These are phyloP conservation scores for Stigmatopora argus DNA, from an alignment of 2,113 vertebrate genomes.

Conservation along the genomic window DNA sequence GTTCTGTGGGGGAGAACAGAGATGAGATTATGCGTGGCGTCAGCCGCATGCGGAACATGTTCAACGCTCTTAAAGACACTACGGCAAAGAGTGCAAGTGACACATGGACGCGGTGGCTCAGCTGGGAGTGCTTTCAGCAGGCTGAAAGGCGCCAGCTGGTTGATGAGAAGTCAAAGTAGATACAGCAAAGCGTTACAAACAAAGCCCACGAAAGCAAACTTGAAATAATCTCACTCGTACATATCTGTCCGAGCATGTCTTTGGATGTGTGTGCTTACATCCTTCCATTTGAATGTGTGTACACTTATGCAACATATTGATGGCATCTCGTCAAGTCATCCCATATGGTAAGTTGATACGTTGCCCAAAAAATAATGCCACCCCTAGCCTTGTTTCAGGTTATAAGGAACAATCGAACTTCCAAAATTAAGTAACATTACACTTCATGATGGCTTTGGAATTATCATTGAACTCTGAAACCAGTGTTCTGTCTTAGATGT, in stretches of 20 bases:
- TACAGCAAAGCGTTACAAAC: conserved; percentile 21
- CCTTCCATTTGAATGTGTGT: conserved; percentile 17
- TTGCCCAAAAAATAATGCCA: conserved; percentile 33
- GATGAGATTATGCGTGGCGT: conserved; percentile 4
- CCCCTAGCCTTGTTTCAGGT: conserved; percentile 56
- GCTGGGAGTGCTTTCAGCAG: conserved; percentile 27
- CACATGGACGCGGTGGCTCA: conserved; percentile 27
- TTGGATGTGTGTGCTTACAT: conserved; percentile 7
- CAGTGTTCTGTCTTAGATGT: conserved; percentile 6
- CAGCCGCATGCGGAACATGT: conserved; percentile 2
- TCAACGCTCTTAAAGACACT: conserved; percentile 20
- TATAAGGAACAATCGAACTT: conserved; percentile 64
- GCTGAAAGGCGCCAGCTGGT: conserved; percentile 34
- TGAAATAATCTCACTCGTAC: conserved; percentile 36
- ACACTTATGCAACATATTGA: conserved; percentile 55
- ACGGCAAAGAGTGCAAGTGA: conserved; percentile 17
- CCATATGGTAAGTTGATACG: conserved; percentile 53
- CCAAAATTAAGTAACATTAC: conserved; percentile 37
- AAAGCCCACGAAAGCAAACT: conserved; percentile 42
- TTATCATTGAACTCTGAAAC: conserved; percentile 36
- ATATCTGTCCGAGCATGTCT: conserved; percentile 1
- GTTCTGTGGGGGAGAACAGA: conserved; percentile 74
- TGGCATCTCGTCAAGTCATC: conserved; percentile 57
- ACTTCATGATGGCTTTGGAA: conserved; percentile 35
- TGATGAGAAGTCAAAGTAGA: conserved; percentile 28